Evolutionary conservation across 30 jellyfish, hydroid and myxozoan genomes (phyloP).

Genomic region (Mastigias papua): DNA sequence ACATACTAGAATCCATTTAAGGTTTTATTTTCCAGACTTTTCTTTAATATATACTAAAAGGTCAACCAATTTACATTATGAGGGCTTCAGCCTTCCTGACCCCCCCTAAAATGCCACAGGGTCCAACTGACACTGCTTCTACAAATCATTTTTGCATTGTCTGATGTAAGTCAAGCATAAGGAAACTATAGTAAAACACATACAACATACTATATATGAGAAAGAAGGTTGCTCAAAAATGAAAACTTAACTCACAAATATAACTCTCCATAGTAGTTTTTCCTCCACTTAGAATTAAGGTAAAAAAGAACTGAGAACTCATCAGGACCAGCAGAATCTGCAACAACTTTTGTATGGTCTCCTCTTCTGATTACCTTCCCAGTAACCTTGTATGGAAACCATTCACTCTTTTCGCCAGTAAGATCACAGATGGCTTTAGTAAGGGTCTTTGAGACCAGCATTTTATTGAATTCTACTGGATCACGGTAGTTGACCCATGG

Average conservation of each 20-base stretch:
- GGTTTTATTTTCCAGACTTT: no score
- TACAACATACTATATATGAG: no score
- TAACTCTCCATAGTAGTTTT: conserved; percentile 92
- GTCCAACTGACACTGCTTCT: no score
- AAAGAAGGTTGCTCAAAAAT: neutral
- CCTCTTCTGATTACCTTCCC: conserved; percentile 92
- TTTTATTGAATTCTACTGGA: conserved; percentile 58
- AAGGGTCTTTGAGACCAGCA: conserved; percentile 53
- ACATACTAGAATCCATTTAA: no score
- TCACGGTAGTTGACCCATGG: conserved; percentile 85
- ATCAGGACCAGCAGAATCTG: conserved; percentile 73
- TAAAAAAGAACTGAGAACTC: conserved; percentile 85
- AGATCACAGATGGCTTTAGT: conserved; percentile 70
- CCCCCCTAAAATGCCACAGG: no score
- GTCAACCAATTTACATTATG: no score
- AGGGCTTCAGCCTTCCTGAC: no score
- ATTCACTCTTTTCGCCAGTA: conserved; percentile 63
- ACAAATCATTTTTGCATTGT: no score
- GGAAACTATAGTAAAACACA: no score
- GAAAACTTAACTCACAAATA: conserved; percentile 72
- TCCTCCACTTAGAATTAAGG: conserved; percentile 78
- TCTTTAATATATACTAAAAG: no score
- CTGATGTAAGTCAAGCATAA: no score
- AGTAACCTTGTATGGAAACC: conserved; percentile 80
- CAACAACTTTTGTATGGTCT: conserved; percentile 87